phyloP scores from a whole-genome alignment of 2,797 vertebrate species.

The Periophthalmus magnuspinnatus region DNA sequence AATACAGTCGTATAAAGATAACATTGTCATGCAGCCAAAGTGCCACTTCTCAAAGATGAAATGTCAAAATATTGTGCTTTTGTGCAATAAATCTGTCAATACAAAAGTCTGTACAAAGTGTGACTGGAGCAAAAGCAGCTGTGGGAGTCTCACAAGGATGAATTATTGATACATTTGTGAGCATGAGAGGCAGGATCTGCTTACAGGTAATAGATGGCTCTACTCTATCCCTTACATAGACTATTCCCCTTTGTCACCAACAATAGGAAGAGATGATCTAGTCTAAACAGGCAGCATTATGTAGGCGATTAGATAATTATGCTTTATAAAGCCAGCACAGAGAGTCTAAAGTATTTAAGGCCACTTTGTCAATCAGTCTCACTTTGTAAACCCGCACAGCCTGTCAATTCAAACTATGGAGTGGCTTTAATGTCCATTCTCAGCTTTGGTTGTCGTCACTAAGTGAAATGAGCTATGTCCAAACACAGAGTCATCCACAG shows the following conservation, averaged over 20 bases:
- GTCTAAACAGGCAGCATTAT: conserved; percentile 47
- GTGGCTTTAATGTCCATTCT: conserved; percentile 59
- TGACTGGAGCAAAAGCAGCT: conserved; percentile 39
- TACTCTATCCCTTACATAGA: conserved; percentile 48
- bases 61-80: conserved; percentile 19
- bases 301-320: conserved; percentile 8
- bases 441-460: conserved; percentile 51
- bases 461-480: conserved; percentile 57
- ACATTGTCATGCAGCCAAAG: not conserved
- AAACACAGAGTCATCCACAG: conserved; percentile 63
- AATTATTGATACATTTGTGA: conserved; percentile 76
- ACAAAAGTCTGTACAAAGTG: conserved; percentile 38
- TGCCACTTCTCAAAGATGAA: conserved; percentile 27
- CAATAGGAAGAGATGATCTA: conserved; percentile 46
- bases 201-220: conserved; percentile 65
- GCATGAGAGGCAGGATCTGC: conserved; percentile 62
- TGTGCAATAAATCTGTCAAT: conserved; percentile 10
- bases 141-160: conserved; percentile 60
- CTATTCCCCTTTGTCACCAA: conserved; percentile 42
- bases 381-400: not conserved
- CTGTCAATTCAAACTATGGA: not conserved
- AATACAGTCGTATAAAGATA: not conserved
- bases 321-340: conserved; percentile 12
- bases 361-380: conserved; percentile 5
- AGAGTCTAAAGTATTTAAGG: conserved; percentile 11